Evolutionary conservation across 2,888 invertebrate genomes (phyloP), one percentile per base, ranked within the genome.

Genomic region (Andrena marginata): DNA sequence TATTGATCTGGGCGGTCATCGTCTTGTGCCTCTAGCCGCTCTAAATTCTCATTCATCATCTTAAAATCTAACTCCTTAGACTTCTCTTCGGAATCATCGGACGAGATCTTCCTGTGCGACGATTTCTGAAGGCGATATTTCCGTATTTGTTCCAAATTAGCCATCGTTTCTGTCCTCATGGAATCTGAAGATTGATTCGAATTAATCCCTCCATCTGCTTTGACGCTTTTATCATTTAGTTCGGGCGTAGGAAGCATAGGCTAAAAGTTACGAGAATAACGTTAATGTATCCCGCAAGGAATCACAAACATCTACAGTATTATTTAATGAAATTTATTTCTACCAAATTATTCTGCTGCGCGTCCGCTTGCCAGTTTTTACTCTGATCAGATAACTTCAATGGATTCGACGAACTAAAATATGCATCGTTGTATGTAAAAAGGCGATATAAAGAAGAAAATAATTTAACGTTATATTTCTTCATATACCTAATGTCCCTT

Each of bases 121-220:
- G 90, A 86, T 83, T 90, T 92, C 77, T 90, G 91, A 13, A 92
- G 87, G 16, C 91, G 89, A 35, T 92, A 92, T 76, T 90, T 91
- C 77, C 90, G 83, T 42, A 92, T 77, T 75, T 91, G 89, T n/a
- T 92, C 89, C 26, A 92, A 85, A 77, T 88, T 92, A 31, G 89
- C 70, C 90, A 91, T 91, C 31, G 91, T 92, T 76, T 92, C 93
- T 3, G 91, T 89, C 68, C 87, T 86, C 63, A 64, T 0, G 16
- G 23, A 62, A 20, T 80, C 51, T 42, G 51, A 23, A 33, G 79
- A 64, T 65, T 69, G 64, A 74, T 29, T 73, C 20, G 29, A 60
- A 75, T 82, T 86, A 16, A 59, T 23, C 20, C 80, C 60, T 65
- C 65, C 72, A 8, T 64, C 62, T 33, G 10, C 23, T 20, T 64